Base-by-base conservation (phyloP, 2,888 invertebrate species). In the Stenotaenia linearis region DNA sequence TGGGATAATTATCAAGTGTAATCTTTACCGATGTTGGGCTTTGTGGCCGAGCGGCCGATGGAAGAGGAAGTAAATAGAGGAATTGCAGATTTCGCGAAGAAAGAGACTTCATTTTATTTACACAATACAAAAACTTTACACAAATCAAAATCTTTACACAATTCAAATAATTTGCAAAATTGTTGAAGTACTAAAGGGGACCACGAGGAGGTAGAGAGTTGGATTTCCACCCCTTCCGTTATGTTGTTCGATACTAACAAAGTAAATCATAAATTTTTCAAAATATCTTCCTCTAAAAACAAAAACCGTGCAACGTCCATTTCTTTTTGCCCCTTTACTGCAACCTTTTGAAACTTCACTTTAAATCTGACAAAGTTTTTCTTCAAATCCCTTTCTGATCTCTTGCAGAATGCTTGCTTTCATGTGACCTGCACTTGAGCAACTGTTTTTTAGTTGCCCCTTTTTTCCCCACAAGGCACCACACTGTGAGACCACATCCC, bases 351-450 rank as follows among this genome's bases (percentile, higher is more conserved):
- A 69, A 69, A 69, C 69, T 69, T 69, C n/a, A 28, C 69, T 69
- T 69, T 69, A 69, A 69, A 69, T 28, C 69, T 69, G 12, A 25
- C 28, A 69, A 69, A 69, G 12, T 69, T 69, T 69, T 69, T 69
- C 3, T 69, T n/a, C 10, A 69, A 69, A 69, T 69, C 69, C 69
- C 28, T 69, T 69, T 25, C 69, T 69, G 69, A 69, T 69, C 69
- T 69, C 69, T 69, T 69, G 23, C 69, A 69, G 28, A 69, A 69
- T 28, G 69, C 69, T 28, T 69, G 25, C 69, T 69, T 69, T 69
- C 69, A 69, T 28, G 28, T 69, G 69, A 69, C 69, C 69, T 69
- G 69, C 69, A 69, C 69, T 69, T 28, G 69, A 69, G 69, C 69
- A 69, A 69, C 69, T 69, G 69, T 69, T 23, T 28, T 45, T 69